Base-by-base conservation (phyloP, 2,888 invertebrate genomes). In the Polietes domitor region DNA sequence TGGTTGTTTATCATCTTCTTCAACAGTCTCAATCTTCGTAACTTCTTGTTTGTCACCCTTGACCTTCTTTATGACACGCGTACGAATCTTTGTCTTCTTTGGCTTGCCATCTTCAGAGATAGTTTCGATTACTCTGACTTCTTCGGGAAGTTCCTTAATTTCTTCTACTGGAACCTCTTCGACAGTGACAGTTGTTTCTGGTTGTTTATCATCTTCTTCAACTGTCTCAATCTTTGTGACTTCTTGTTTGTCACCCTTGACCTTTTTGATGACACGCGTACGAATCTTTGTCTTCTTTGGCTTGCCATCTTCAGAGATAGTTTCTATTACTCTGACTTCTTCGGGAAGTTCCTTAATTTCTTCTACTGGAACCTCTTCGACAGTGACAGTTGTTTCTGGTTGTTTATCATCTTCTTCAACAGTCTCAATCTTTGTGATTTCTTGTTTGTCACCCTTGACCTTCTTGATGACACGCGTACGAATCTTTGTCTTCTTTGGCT, bases 401-500 rank as follows among this genome's bases (percentile, higher is more conserved):
- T 89, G 87, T 80, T 92, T 89, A 12, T 89, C 92, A 83, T 92
- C 92, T 87, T 92, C 91, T 86, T 89, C 89, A 26, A 92, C 89
- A 5, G 92, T 92, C 24, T 91, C 87, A 70, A 92, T 91, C 88
- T 92, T 90, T 0, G 92, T 92, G 21, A 91, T 87, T 87, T 93
- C 91, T 76, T 91, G 87, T 87, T 91, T 91, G 47, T 47, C 75
- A 47, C 82, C 82, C 63, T 82, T 82, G 3, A 78, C 21, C 65
- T 82, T 78, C n/a, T 82, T 82, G 10, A 79, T 78, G 9, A 82
- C 75, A 21, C 82, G 78, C 15, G 82, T 82, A 12, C 82, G 78
- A 15, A 76, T 82, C 75, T 71, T 79, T 37, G 65, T 82, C 53
- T 78, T 78, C 43, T 32, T 78, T 1, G 78, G 78, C 17, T 71